These are phyloP conservation scores for Megalops cyprinoides DNA, from an alignment of 2,797 vertebrate species.

Conservation along the genomic window DNA sequence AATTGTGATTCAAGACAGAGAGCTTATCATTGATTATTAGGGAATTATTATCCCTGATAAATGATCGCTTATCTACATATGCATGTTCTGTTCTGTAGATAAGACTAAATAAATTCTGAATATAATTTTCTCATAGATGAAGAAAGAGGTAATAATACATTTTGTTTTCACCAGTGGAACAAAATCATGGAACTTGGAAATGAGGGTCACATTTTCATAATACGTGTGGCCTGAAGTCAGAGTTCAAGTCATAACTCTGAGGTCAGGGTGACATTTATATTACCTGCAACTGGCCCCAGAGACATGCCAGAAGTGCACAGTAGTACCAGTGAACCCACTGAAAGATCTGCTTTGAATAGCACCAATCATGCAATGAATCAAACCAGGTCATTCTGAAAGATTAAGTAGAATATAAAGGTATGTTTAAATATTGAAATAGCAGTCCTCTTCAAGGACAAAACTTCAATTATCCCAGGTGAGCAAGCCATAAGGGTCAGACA, in stretches of 20 bases:
- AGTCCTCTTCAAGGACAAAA: neutral
- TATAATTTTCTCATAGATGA: neutral
- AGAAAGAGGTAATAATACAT: neutral
- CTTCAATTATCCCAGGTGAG: neutral
- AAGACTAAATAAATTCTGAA: neutral
- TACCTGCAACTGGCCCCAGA: neutral
- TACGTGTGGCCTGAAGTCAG: neutral
- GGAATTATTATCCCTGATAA: neutral
- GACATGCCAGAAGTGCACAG: neutral
- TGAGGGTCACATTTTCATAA: neutral
- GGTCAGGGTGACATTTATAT: slow-evolving; percentile 11
- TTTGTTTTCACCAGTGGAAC: neutral
- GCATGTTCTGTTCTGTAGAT: neutral
- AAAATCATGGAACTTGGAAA: neutral
- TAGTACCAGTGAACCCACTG: neutral
- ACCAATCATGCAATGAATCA: neutral
- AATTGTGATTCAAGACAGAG: too few species aligned
- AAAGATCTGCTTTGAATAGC: neutral
- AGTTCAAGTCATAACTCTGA: neutral
- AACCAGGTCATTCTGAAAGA: neutral
- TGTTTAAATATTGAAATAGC: neutral
- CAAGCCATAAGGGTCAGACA: neutral
- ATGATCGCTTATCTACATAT: neutral
- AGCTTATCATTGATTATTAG: too few species aligned
- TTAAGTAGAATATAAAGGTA: neutral